Evolutionary conservation across 2,797 vertebrate species (phyloP), one percentile per base, ranked within the genome.

Genomic region (Menidia menidia): DNA sequence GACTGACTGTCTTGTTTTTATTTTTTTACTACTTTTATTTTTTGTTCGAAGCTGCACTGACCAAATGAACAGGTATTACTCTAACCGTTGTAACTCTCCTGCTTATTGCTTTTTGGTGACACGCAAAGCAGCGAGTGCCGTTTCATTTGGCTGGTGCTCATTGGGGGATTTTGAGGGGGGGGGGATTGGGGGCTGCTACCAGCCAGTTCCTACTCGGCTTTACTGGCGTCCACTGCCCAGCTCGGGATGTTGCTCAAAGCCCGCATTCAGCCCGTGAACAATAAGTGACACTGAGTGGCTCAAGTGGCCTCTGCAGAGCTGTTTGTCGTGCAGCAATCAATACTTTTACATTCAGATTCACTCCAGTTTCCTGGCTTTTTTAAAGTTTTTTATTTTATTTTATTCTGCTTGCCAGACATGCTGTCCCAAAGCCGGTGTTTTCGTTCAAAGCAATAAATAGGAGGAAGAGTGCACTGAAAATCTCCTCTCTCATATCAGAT

Each of bases 21-120:
- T 25, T 25, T 25, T 25, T 25, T 25, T 25, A 2, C 25, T 25
- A 2, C 25, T 25, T 5, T 32, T 1, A 69, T 43, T 73, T 85
- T 78, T 78, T 64, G 62, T 60, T 2, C 44, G 33, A 50, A 55
- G 70, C 69, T 71, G 78, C 80, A 54, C 54, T 60, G 47, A 71
- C 68, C 60, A 48, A 76, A 70, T 86, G 75, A 72, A 68, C 59
- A 68, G 67, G 39, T 80, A 77, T 75, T 78, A 71, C 54, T 64
- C 35, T 52, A 53, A 70, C 63, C 64, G 9, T 78, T 80, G 70
- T 80, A 75, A 83, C 81, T 81, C 76, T 54, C 50, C 68, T 64
- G 64, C 67, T 86, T 80, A 81, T 67, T 77, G 65, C 79, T 51
- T 77, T 56, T 0, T 14, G 35, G 41, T 13, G 44, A 77, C 55